phyloP scores from a whole-genome alignment of 2,888 invertebrate genomes.

The Drosophila histrio region DNA sequence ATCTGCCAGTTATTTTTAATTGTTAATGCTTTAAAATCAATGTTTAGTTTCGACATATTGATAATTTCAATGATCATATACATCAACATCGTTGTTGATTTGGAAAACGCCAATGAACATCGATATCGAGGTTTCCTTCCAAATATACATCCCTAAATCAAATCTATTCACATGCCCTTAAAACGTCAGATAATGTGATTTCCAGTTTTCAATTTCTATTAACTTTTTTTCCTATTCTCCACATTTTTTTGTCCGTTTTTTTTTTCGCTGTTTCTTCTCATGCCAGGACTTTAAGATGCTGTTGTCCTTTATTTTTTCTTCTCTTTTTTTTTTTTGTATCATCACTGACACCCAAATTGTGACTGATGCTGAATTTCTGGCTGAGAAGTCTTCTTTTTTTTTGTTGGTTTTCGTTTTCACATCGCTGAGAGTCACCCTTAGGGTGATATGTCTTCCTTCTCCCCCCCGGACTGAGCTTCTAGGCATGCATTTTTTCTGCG shows the following conservation, averaged over 20 bases:
- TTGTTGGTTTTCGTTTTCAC: slow-evolving; percentile 31
- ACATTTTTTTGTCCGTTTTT: slow-evolving; percentile 31
- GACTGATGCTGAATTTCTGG: slow-evolving; percentile 19
- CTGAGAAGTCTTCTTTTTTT: slow-evolving; percentile 43
- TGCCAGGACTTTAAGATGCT: slow-evolving; percentile 27
- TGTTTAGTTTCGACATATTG: no score
- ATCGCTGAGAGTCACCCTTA: slow-evolving; percentile 39
- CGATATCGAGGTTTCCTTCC: no score
- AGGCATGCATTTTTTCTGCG: slow-evolving; percentile 34
- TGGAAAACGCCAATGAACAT: no score
- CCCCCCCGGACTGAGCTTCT: slow-evolving; percentile 1
- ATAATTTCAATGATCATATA: no score
- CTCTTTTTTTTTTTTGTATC: slow-evolving; percentile 10
- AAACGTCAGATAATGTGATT: slow-evolving; percentile 21
- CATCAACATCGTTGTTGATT: no score
- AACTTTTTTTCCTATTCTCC: slow-evolving; percentile 21
- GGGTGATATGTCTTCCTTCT: slow-evolving; percentile 21
- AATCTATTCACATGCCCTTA: not conserved
- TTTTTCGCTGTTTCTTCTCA: slow-evolving; percentile 34
- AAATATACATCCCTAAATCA: not conserved
- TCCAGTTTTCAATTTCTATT: slow-evolving; percentile 46
- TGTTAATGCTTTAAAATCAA: no score
- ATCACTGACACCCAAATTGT: slow-evolving; percentile 11
- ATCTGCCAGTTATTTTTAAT: no score
- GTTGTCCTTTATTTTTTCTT: slow-evolving; percentile 29